phyloP scores from a whole-genome alignment of 2,113 vertebrate genomes.

The Leptobrachium leishanense region DNA sequence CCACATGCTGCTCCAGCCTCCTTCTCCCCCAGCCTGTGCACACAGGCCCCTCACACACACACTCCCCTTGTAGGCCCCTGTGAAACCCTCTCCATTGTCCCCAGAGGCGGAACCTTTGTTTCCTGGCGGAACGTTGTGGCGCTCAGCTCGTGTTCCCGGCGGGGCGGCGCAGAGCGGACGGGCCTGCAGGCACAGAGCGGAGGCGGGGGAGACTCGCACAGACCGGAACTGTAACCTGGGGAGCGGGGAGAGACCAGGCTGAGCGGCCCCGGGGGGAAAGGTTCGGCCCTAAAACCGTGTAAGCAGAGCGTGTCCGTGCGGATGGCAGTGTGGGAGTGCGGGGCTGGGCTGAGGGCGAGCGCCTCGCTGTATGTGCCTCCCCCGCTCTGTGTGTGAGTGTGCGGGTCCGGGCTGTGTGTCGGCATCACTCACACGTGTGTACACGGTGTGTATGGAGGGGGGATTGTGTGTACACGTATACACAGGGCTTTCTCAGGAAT shows the following conservation, averaged over 20 bases:
- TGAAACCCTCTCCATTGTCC: not conserved
- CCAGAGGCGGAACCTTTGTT: slow-evolving; percentile 38
- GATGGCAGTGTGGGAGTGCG: not conserved
- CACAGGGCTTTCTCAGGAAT: too few species aligned
- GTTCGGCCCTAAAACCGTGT: not conserved
- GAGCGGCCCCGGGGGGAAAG: not conserved
- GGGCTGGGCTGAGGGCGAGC: not conserved
- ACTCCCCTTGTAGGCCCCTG: not conserved
- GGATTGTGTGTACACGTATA: not conserved
- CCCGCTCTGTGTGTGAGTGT: not conserved
- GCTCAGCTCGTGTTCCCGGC: slow-evolving; percentile 33
- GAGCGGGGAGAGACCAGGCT: slow-evolving; percentile 9
- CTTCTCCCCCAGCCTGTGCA: too few species aligned
- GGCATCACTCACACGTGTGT: not conserved
- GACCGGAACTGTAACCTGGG: slow-evolving; percentile 36
- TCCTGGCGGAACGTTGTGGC: slow-evolving; percentile 21
- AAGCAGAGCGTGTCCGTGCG: not conserved
- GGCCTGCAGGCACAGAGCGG: slow-evolving; percentile 42
- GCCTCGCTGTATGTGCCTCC: not conserved
- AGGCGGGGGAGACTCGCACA: slow-evolving; percentile 34
- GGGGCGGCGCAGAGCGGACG: slow-evolving; percentile 29
- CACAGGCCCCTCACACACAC: too few species aligned
- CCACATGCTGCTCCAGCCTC: too few species aligned
- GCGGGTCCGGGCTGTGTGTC: not conserved
- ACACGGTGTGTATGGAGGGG: not conserved